These are phyloP conservation scores for Ciconia nigra DNA, from an alignment of 2,797 vertebrate genomes.

Conservation along the genomic window DNA sequence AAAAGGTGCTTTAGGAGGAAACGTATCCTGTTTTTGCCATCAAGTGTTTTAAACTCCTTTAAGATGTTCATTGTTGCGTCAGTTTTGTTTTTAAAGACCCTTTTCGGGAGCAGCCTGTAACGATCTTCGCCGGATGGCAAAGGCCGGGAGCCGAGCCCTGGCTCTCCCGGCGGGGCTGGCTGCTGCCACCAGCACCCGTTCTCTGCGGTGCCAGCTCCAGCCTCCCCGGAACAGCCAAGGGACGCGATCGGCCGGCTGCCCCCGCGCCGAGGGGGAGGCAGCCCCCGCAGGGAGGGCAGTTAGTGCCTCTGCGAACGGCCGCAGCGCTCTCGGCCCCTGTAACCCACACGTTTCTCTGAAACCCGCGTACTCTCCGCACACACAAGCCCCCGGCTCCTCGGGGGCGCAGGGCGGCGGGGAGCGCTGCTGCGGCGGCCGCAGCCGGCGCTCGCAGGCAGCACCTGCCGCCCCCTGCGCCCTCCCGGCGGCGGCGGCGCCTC, in stretches of 20 bases:
- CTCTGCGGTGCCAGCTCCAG: rapidly evolving
- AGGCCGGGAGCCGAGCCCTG: not conserved
- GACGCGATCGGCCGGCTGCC: too few relatives aligned
- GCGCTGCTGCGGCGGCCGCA: not conserved
- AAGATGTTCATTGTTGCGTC: rapidly evolving
- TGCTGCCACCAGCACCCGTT: not conserved
- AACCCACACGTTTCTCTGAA: rapidly evolving
- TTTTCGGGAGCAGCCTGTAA: not conserved
- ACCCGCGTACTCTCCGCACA: rapidly evolving
- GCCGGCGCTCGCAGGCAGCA: not conserved
- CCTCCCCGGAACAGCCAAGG: not conserved
- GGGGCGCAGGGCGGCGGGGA: not conserved
- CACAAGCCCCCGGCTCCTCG: too few relatives aligned
- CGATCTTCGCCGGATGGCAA: rapidly evolving
- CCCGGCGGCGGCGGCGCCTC: not conserved
- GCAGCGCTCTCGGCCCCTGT: not conserved
- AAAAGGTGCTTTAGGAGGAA: not conserved
- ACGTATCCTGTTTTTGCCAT: too few relatives aligned
- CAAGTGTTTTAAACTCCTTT: not conserved
- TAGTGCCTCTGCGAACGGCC: rapidly evolving
- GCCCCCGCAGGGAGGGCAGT: not conserved
- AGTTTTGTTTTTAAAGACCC: not conserved
- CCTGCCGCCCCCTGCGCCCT: not conserved
- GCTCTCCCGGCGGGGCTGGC: not conserved
- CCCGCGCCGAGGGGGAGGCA: too few relatives aligned